phyloP scores from a whole-genome alignment of 1,140 invertebrate species.

The Orussus abietinus region DNA sequence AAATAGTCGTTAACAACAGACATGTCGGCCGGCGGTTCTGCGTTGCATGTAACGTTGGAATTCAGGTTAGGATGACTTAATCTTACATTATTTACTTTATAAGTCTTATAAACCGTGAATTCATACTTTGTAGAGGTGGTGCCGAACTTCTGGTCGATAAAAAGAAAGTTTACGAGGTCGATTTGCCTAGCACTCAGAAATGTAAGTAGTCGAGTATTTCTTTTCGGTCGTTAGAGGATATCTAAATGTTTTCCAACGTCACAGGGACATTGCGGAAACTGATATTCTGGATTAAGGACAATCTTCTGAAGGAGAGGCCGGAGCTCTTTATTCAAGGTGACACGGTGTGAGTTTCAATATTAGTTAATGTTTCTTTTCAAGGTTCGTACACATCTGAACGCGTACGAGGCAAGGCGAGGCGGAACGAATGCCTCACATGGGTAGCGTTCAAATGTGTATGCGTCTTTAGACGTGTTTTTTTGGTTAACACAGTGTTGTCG shows the following conservation, averaged over 20 bases:
- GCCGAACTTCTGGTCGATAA: conserved; percentile 84
- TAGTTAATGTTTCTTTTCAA: conserved; percentile 11
- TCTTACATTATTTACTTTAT: conserved; percentile 4
- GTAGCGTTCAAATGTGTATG: too few species aligned
- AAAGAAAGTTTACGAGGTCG: conserved; percentile 67
- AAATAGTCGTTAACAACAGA: too few species aligned
- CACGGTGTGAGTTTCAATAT: conserved; percentile 69
- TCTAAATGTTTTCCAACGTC: conserved; percentile 25
- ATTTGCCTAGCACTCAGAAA: conserved; percentile 55
- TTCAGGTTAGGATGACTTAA: conserved; percentile 32
- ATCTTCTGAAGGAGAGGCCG: conserved; percentile 77
- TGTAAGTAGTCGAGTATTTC: conserved; percentile 43
- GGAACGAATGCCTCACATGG: too few species aligned
- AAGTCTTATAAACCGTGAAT: too few species aligned
- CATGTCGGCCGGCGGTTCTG: conserved; percentile 15
- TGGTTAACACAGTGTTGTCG: too few species aligned
- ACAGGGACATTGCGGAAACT: conserved; percentile 72
- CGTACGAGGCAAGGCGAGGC: too few species aligned
- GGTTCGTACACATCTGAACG: too few species aligned
- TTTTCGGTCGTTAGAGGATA: conserved; percentile 6
- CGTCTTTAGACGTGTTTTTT: too few species aligned
- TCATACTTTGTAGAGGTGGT: conserved; percentile 67
- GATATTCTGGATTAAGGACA: conserved; percentile 78
- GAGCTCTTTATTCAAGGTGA: conserved; percentile 87
- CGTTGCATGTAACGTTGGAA: conserved; percentile 30